Base-by-base conservation (phyloP, 1,140 invertebrate species). In the Zelostemma sp. region DNA sequence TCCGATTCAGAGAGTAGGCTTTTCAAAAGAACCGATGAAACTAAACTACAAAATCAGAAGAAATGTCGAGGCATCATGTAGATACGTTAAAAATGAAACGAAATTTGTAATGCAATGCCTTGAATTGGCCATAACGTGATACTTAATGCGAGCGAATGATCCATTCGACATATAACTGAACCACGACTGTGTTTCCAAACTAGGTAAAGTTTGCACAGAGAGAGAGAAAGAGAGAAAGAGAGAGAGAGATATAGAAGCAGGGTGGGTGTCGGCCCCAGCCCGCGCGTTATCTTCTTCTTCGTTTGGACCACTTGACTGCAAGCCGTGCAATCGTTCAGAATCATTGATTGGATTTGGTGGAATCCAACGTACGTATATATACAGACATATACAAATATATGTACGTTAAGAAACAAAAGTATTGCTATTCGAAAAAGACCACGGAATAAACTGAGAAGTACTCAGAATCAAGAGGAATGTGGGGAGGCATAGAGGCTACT, bases 121-220 rank as follows among this genome's bases (percentile, higher is more conserved):
- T 38, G 54, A 76, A 77, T 74, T 47, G 73, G 72, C 76, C 51
- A 69, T 76, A 74, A 76, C 75, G 72, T 75, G 73, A 74, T 80
- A 74, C 66, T 76, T 75, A 72, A 80, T 79, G 76, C 71, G 74
- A 80, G 76, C 80, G 79, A 82, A 77, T 79, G 75, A 77, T 75
- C 70, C 76, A 75, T 74, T 73, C 56, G 48, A 73, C 61, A 72
- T 73, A 67, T 73, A 66, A 85, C 79, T 84, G 77, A 85, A 83
- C 81, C 80, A 85, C 77, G 82, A 85, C 83, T 85, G 81, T 85
- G 84, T 85, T 85, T 85, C 81, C 81, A 85, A 85, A 85, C 82
- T 85, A 85, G 84, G 84, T 85, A 85, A 85, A 85, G 75, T 74
- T 82, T 83, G 79, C 80, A 65, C 64, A 70, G 55, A 64, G 64